phyloP scores from a whole-genome alignment of 2,888 invertebrate genomes.

The Netelia fuscicornis region DNA sequence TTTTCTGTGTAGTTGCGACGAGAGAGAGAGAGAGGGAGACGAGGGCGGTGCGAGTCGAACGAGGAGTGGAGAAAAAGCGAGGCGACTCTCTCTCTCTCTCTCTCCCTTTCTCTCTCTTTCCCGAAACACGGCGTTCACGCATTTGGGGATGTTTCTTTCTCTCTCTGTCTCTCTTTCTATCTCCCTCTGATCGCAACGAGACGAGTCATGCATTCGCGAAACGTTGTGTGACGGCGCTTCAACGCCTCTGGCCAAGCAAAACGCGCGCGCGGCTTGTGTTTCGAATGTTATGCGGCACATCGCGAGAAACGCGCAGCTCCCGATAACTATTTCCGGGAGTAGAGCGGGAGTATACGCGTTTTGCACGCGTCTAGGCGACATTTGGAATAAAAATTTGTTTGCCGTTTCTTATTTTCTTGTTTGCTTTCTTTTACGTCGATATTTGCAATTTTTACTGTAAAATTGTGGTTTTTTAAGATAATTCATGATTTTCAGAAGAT shows the following conservation, averaged over 20 bases:
- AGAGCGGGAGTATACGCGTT: background rate
- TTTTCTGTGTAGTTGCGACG: too few species aligned
- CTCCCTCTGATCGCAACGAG: constrained; percentile 56
- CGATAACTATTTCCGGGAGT: constrained; percentile 42
- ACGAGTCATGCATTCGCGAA: constrained; percentile 63
- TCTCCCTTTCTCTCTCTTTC: background rate
- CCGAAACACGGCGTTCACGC: background rate
- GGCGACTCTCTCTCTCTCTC: too few species aligned
- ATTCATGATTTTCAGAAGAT: too few species aligned
- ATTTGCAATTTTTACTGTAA: too few species aligned
- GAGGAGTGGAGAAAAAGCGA: background rate
- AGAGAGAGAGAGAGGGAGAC: too few species aligned
- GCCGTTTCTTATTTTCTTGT: too few species aligned
- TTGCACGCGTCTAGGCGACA: background rate
- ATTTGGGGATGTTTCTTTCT: background rate
- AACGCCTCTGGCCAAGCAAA: constrained; percentile 32
- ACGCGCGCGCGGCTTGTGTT: constrained; percentile 14
- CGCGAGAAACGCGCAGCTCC: constrained; percentile 7
- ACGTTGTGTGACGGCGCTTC: constrained; percentile 38
- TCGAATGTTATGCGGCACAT: background rate
- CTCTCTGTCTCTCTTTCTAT: constrained; percentile 38
- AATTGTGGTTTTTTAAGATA: too few species aligned
- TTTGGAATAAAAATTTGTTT: too few species aligned
- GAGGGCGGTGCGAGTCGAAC: background rate
- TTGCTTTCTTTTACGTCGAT: background rate